These are phyloP conservation scores for Hyperoplus immaculatus DNA, from an alignment of 2,797 vertebrate species.

Conservation along the genomic window DNA sequence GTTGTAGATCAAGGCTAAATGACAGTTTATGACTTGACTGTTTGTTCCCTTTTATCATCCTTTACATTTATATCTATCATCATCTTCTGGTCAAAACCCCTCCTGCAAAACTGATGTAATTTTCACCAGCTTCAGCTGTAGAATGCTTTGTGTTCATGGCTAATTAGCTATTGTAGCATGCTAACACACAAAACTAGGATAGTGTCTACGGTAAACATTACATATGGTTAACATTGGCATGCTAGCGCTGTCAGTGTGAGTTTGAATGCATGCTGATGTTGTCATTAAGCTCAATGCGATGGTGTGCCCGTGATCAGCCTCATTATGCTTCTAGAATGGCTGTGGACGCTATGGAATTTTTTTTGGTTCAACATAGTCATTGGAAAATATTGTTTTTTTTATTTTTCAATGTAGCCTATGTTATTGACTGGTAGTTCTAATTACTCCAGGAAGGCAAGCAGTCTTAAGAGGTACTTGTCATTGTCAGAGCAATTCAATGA, in stretches of 20 bases:
- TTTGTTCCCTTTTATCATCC: not conserved
- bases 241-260: not conserved
- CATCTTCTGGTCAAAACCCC: too few relatives aligned
- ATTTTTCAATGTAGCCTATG: not conserved
- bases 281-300: not conserved
- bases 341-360: not conserved
- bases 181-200: too few relatives aligned
- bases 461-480: slow-evolving; percentile 4
- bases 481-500: slow-evolving; percentile 28
- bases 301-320: not conserved
- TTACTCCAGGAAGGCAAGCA: slow-evolving; percentile 16
- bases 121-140: not conserved
- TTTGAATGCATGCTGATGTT: not conserved
- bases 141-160: not conserved
- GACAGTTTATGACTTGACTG: not conserved
- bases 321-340: not conserved
- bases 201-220: not conserved
- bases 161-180: not conserved
- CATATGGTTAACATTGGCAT: not conserved
- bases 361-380: not conserved
- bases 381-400: not conserved
- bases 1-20: not conserved
- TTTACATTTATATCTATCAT: not conserved
- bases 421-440: not conserved
- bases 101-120: too few relatives aligned